Evolutionary conservation across 2,113 vertebrate species (phyloP), one percentile per base, ranked within the genome.

Genomic region (Sprattus sprattus): DNA sequence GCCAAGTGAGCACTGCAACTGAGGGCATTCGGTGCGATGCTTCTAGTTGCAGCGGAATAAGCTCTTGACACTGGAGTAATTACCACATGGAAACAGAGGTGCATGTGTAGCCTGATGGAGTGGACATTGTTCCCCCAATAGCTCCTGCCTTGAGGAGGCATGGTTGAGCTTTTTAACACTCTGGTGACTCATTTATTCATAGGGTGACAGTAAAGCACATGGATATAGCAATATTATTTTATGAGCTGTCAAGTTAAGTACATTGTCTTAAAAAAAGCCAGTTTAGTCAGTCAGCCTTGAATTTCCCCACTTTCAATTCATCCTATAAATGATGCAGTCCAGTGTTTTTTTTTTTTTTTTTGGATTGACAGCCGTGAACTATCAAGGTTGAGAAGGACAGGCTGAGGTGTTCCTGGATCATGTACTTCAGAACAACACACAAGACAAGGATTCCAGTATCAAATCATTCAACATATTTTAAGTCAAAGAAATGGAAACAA

Each of bases 321-420:
- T 81, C 60, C 85, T 83, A 85, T 67, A 64, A 78, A 50, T 85
- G 85, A 85, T 89, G 82, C 88, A 89, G 71, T 78, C 71, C 10
- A 54, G 78, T 54, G 49, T 82, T 84, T 82, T 46, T 81, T 85
- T 60, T 81, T 60, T 85, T 32, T 45, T 82, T 83, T 46, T 84
- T 78, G 25, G 71, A 78, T 78, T 39, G 71, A 78, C 71, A 78
- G 71, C 71, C 28, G 10, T 78, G 71, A 78, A 32, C 44, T 78
- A 39, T 39, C 39, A 78, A 39, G 71, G 71, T 78, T 78, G 71
- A 78, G 10, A 39, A 18, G 71, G 32, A 78, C 32, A 15, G 71
- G 71, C 25, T 32, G 32, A 78, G 13, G 71, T 78, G 71, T 78
- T 78, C 39, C 71, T 78, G 71, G 71, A 78, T 13, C 71, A 32